phyloP scores from a whole-genome alignment of 2,113 vertebrate genomes.

The Oncorhynchus mykiss region DNA sequence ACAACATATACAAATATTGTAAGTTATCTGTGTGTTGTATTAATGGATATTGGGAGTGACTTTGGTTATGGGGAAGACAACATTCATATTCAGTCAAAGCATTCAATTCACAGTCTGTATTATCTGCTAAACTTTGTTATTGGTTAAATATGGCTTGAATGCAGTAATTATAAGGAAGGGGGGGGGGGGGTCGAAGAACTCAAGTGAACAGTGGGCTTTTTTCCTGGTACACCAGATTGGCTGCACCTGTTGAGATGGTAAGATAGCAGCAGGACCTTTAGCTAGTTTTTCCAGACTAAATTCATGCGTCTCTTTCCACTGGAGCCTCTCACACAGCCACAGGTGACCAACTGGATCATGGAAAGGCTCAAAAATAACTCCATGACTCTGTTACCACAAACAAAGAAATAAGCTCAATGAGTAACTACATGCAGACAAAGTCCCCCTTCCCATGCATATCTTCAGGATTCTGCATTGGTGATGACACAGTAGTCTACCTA shows the following conservation, averaged over 20 bases:
- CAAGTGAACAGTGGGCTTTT: conserved; percentile 34
- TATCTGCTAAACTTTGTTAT: background rate
- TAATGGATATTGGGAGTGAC: background rate
- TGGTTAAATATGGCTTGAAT: background rate
- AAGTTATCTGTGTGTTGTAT: background rate
- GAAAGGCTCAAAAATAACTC: conserved; percentile 69
- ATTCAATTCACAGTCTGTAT: background rate
- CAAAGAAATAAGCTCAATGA: conserved; percentile 64
- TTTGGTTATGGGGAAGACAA: background rate
- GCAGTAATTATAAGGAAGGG: background rate
- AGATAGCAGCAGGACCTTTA: conserved; percentile 60
- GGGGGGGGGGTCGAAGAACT: conserved; percentile 15
- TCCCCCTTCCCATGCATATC: too few species aligned
- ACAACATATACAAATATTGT: background rate
- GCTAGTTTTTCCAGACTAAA: conserved; percentile 59
- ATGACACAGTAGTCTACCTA: too few species aligned
- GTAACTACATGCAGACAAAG: conserved; percentile 44
- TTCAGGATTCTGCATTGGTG: too few species aligned
- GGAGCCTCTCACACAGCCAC: conserved; percentile 35
- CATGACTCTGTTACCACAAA: conserved; percentile 58
- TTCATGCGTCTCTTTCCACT: conserved; percentile 71
- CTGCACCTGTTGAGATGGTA: conserved; percentile 61
- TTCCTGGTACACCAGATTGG: conserved; percentile 18
- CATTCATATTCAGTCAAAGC: background rate
- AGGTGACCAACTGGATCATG: conserved; percentile 52